Evolutionary conservation across 2,113 vertebrate species (phyloP).

Genomic region (Leptobrachium ailaonicum): DNA sequence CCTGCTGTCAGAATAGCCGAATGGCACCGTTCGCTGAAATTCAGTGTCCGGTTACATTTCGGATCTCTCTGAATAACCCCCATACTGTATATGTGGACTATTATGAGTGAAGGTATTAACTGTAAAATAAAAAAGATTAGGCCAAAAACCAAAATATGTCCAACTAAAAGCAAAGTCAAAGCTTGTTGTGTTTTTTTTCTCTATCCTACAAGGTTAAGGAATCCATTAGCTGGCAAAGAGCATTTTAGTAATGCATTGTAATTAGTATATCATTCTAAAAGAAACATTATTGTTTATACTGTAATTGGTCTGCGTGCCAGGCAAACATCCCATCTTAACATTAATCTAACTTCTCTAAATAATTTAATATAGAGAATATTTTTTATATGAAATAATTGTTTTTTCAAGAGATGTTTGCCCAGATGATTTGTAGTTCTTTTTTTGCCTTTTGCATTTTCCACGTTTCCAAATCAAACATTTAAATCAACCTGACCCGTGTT

Average conservation of each 20-base stretch:
- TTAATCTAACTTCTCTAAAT: conserved; percentile 29
- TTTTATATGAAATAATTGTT: conserved; percentile 37
- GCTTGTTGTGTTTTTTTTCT: too few species aligned
- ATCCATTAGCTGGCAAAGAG: too few species aligned
- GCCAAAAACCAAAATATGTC: too few species aligned
- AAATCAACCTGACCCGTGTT: conserved; percentile 37
- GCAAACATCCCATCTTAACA: conserved; percentile 26
- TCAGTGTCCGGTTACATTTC: too few species aligned
- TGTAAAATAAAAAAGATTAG: too few species aligned
- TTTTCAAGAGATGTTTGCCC: conserved; percentile 18
- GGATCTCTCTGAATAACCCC: too few species aligned
- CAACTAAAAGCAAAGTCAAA: too few species aligned
- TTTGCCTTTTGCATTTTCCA: conserved; percentile 24
- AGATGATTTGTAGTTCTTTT: conserved; percentile 42
- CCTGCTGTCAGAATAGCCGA: too few species aligned
- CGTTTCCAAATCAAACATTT: conserved; percentile 47
- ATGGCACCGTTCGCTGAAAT: too few species aligned
- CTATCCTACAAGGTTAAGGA: too few species aligned
- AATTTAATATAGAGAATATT: conserved; percentile 34
- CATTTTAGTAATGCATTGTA: background rate
- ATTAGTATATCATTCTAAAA: conserved; percentile 22
- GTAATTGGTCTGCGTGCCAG: conserved; percentile 12
- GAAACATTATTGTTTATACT: conserved; percentile 5
- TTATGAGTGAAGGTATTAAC: too few species aligned
- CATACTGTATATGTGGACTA: too few species aligned